phyloP scores from a whole-genome alignment of 2,113 vertebrate genomes.

The Cettia cetti region DNA sequence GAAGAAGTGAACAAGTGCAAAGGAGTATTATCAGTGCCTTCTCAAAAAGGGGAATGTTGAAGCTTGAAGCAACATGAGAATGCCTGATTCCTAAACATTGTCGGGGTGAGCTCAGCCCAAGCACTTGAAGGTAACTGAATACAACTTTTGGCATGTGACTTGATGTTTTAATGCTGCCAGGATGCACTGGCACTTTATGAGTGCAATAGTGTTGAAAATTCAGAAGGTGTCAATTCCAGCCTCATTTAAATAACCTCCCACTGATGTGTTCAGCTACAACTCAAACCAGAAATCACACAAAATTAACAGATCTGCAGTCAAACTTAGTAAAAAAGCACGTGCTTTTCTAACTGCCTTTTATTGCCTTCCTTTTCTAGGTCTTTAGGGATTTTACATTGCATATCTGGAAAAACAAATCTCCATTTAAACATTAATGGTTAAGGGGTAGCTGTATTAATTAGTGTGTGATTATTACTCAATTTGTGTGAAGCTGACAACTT shows the following conservation, averaged over 20 bases:
- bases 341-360: constrained; percentile 12
- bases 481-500: not conserved
- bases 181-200: no score
- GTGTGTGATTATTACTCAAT: not conserved
- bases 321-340: not conserved
- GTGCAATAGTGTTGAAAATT: not conserved
- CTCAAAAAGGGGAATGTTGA: not conserved
- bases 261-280: not conserved
- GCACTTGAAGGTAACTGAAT: not conserved
- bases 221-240: not conserved
- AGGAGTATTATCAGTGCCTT: not conserved
- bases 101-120: not conserved
- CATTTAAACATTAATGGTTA: not conserved
- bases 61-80: not conserved
- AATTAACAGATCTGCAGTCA: not conserved
- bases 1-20: not conserved
- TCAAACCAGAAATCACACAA: constrained; percentile 8
- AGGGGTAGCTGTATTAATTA: not conserved
- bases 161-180: not conserved
- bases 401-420: constrained; percentile 25
- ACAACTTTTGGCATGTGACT: not conserved
- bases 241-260: not conserved
- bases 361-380: constrained; percentile 32
- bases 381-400: not conserved
- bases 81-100: not conserved